Evolutionary conservation across 2,113 vertebrate genomes (phyloP), one percentile per base, ranked within the genome.

Genomic region (Chloropsis hardwickii): DNA sequence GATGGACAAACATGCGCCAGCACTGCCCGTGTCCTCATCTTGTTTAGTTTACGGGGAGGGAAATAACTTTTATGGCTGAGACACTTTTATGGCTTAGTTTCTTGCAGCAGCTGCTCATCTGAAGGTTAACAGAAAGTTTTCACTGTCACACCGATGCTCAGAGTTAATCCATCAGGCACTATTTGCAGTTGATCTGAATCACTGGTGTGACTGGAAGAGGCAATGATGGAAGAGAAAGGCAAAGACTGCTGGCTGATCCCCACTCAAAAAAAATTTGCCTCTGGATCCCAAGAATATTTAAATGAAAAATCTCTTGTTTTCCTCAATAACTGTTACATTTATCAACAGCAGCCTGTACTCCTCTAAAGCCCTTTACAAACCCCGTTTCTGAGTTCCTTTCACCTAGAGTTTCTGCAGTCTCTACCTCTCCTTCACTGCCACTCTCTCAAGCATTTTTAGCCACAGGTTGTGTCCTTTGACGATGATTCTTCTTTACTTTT

Each of bases 151-250:
- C 37, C 0, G 0, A 11, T 61, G 28, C 6, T 42, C 48, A 62
- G 53, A 87, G 66, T 67, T 85, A 88, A 90, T 88, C 91, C 61
- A 88, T 90, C 74, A 93, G 7, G 14, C 12, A 14, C 14, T 58
- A 33, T 51, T 27, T 79, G 44, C 62, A 88, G 17, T 9, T 64
- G 57, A 82, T 39, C 57, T 79, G 51, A 82, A 90, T 92, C 66
- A 44, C 33, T 51, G 47, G 10, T 71, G 24, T 71, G 83, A 79
- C 53, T 90, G 71, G 53, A 90, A 72, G 27, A 88, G 40, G 57
- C 39, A 54, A 15, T 47, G 70, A 66, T 39, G 31, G 83, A 91
- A 83, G 10, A 0, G 0, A 85, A 92, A 58, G 5, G 28, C 64
- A 88, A 88, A 54, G 45, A 57, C 37, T 31, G 14, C 40, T 88